Percentiles rank a stretch among this genome's conserved stretches.
phyloP scores from a whole-genome alignment of 2,113 vertebrate genomes.

The Pteronura brasiliensis region DNA sequence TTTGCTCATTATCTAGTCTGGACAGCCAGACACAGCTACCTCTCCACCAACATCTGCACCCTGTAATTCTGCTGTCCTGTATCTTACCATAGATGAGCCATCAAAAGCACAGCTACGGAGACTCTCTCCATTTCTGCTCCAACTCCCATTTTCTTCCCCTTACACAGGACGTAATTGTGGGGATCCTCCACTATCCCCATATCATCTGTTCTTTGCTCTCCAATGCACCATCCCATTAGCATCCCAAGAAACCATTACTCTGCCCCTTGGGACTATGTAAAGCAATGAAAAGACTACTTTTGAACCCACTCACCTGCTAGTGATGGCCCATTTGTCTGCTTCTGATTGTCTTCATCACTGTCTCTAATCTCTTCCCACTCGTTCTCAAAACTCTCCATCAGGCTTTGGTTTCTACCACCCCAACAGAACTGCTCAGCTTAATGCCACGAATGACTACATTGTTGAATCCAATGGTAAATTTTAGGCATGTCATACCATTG shows the following conservation, averaged over 20 bases:
- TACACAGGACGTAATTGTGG: too few relatives aligned
- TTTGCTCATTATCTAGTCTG: too few relatives aligned
- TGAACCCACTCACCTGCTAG: background rate
- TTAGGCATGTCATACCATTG: background rate
- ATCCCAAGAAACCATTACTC: background rate
- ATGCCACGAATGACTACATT: background rate
- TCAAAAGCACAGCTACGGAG: accelerated
- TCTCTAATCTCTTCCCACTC: background rate
- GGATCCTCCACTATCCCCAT: accelerated
- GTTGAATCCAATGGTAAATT: background rate
- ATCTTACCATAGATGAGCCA: background rate
- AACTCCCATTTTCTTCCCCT: background rate
- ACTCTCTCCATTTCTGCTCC: background rate
- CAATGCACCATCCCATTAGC: too few relatives aligned
- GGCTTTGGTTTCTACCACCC: background rate
- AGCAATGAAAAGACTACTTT: background rate
- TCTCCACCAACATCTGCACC: accelerated
- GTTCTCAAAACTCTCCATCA: background rate
- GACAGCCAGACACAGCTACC: background rate
- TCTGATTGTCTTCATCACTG: background rate
- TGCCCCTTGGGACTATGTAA: background rate
- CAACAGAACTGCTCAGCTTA: too few relatives aligned
- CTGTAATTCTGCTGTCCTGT: accelerated
- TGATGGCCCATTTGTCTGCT: too few relatives aligned
- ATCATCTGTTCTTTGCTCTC: background rate